These are phyloP conservation scores for Bruchidius siliquastri DNA, from an alignment of 2,888 invertebrate genomes.

Conservation along the genomic window DNA sequence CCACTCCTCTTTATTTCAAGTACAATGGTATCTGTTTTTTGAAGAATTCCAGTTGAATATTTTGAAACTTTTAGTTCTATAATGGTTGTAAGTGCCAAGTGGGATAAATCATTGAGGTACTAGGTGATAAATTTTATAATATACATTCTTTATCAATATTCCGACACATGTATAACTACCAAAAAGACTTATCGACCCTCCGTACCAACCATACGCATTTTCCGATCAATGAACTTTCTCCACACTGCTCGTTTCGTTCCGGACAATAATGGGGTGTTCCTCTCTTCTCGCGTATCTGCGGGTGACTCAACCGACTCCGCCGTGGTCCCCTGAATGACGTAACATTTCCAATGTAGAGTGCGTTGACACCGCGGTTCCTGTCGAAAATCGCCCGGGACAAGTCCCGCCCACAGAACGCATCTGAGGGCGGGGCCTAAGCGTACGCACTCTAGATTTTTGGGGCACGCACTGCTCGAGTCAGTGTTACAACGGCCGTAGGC, in stretches of 20 bases:
- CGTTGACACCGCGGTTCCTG: neutral
- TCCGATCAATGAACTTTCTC: constrained; percentile 9
- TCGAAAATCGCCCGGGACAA: neutral
- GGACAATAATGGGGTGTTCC: neutral
- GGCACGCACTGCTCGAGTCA: neutral
- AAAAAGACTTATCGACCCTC: too few species aligned
- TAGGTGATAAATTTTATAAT: too few species aligned
- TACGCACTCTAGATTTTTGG: neutral
- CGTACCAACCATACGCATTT: constrained; percentile 14
- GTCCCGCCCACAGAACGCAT: neutral
- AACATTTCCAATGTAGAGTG: neutral
- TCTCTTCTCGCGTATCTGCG: neutral
- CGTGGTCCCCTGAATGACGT: neutral
- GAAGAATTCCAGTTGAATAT: too few species aligned
- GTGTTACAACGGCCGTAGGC: constrained; percentile 10
- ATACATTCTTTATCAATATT: too few species aligned
- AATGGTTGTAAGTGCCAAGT: too few species aligned
- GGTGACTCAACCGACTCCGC: neutral
- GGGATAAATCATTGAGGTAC: too few species aligned
- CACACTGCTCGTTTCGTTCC: neutral
- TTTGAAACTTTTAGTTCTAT: too few species aligned
- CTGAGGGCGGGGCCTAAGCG: constrained; percentile 3
- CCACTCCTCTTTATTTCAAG: too few species aligned
- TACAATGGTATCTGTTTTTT: too few species aligned
- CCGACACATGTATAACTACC: too few species aligned